Conservation (phyloP, 2,888 invertebrate genomes). For the Hecatera dysodea region DNA sequence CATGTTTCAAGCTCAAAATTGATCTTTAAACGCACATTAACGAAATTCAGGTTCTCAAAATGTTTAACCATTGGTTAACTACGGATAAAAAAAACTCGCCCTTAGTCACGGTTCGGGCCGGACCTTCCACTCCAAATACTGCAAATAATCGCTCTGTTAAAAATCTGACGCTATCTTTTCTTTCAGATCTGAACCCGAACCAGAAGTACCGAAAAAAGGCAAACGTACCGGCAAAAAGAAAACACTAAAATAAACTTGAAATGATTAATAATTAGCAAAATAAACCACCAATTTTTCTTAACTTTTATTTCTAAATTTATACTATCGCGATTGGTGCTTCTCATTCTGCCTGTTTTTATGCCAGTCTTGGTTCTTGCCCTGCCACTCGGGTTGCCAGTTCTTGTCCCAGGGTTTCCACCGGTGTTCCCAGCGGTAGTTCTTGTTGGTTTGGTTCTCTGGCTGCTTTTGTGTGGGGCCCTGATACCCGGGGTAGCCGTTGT, state of each 20-base stretch:
- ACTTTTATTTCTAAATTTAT: constrained; percentile 37
- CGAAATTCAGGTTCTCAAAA: no score
- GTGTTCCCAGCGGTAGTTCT: constrained; percentile 72
- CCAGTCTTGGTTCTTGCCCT: constrained; percentile 59
- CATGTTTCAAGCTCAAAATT: no score
- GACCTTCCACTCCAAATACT: no score
- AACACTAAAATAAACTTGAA: constrained; percentile 35
- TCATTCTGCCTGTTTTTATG: constrained; percentile 50
- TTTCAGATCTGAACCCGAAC: constrained; percentile 83
- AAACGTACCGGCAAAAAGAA: constrained; percentile 80
- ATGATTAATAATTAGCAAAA: constrained; percentile 30
- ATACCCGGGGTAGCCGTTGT: constrained; percentile 66
- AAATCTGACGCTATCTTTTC: background rate
- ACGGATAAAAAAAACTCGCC: no score
- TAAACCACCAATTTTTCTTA: constrained; percentile 45
- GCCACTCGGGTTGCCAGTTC: constrained; percentile 68
- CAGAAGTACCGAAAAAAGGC: constrained; percentile 77
- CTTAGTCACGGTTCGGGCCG: no score
- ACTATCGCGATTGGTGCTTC: constrained; percentile 42
- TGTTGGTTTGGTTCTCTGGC: constrained; percentile 70
- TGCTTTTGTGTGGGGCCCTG: constrained; percentile 64
- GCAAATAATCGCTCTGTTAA: no score
- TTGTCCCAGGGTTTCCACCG: constrained; percentile 80
- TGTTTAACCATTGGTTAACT: no score
- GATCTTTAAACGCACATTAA: no score